Evolutionary conservation across 2,113 vertebrate species (phyloP).

Genomic region (Anseranas semipalmata): DNA sequence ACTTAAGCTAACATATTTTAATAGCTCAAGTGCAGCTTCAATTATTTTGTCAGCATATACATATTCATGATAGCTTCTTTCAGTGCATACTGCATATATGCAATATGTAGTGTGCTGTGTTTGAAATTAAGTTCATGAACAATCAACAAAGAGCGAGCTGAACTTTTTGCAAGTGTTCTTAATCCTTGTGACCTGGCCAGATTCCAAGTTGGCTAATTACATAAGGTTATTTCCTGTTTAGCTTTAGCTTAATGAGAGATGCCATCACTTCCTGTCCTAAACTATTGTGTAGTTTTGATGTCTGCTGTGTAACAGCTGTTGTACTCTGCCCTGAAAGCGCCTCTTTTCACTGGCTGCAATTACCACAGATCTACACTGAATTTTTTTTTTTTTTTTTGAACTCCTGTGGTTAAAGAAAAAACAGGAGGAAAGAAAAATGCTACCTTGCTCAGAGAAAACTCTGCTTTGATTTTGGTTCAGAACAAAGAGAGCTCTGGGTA

Average conservation of each 20-base stretch:
- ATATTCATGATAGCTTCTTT: not conserved
- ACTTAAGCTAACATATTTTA: not conserved
- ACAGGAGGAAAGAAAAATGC: not conserved
- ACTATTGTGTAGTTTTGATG: not conserved
- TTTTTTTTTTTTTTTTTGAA: not conserved
- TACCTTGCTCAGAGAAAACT: not conserved
- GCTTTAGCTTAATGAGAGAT: constrained; percentile 26
- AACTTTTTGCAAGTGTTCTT: constrained; percentile 33
- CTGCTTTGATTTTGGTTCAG: not conserved
- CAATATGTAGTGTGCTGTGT: not conserved
- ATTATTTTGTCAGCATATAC: not conserved
- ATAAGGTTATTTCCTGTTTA: constrained; percentile 46
- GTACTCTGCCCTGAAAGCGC: not conserved
- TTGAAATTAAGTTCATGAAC: not conserved
- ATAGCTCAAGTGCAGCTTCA: not conserved
- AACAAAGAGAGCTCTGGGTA: not conserved
- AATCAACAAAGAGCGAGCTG: not conserved
- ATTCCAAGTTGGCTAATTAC: constrained; percentile 1
- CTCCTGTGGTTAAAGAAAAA: not conserved
- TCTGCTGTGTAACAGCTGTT: not conserved
- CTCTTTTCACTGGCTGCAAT: not conserved
- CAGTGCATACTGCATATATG: not conserved
- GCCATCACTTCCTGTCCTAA: constrained; percentile 45
- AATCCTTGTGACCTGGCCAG: constrained; percentile 28
- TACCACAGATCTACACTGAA: not conserved